Evolutionary conservation across 2,888 invertebrate species (phyloP), one percentile per base, ranked within the genome.

Genomic region (Anodontia alba): DNA sequence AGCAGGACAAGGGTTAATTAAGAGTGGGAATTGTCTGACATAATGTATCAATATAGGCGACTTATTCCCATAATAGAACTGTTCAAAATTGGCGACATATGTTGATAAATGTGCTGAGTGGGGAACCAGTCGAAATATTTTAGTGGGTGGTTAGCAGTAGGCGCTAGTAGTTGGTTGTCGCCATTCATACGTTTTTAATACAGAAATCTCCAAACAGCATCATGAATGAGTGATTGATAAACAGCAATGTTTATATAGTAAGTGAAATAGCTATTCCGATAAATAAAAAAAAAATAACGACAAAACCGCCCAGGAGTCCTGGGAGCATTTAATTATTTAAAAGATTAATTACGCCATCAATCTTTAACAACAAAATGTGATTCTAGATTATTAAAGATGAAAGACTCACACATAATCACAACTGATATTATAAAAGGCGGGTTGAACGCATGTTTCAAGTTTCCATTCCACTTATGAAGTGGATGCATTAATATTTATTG

Each of bases 401-500:
- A 62, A 62, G 62, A 62, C 33, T 33, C 31, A 17, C 31, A 33
- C 33, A 62, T 62, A 31, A 62, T 62, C 62, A 62, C 31, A 62
- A 62, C 23, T 62, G 38, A 33, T 62, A 62, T 62, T 62, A 33
- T 62, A 62, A 33, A 62, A 31, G 62, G 62, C 12, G 62, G 62
- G 62, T 62, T 33, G 62, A 29, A 33, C 62, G 33, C 31, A 62
- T 62, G 62, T 62, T 62, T 62, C 62, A 33, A 62, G 62, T 62
- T 62, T 62, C 62, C 23, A 62, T 62, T 33, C 62, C 23, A 33
- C 62, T 62, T 62, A 62, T 33, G 33, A 62, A 62, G 62, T 62
- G 62, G 62, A 33, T 46, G 46, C 80, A 80, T 80, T 76, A 75
- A 71, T 80, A 76, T 80, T 80, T 75, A 80, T 80, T 66, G 67